Base-by-base conservation (phyloP, 1,140 invertebrate species). In the Dreissena polymorpha region DNA sequence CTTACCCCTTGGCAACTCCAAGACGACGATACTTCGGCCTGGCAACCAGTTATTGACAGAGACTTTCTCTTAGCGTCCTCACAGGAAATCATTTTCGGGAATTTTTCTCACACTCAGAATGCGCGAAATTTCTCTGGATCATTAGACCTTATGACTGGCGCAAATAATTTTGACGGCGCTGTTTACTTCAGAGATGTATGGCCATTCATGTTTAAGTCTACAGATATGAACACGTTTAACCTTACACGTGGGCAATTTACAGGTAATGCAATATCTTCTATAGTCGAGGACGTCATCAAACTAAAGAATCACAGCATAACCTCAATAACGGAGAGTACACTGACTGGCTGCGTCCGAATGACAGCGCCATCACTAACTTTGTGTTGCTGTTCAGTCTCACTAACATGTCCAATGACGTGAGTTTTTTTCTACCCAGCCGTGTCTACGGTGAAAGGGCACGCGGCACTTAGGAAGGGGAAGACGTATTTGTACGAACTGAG, bases 81-180 rank as follows among this genome's bases (percentile, higher is more conserved):
- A 12, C 12, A n/a, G 0, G 60, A 85, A n/a, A 51, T 86, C 16
- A 25, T 64, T 0, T 23, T 57, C 23, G 10, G 29, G 7, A 67
- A 67, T 2, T 16, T 63, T 74, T 0, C 25, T 14, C 51, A 60
- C 1, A 74, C 83, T 51, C 39, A 39, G 10, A 57, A 64, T 12
- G 21, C 65, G 5, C 69, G 77, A 63, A n/a, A 68, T 2, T 79
- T 85, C 49, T 85, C 69, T 51, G 63, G 21, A 25, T 81, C 82
- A 1, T 60, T 86, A 8, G 83, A 86, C 53, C 55, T 86, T 18
- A n/a, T 86, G 0, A 74, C 77, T n/a, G 86, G 86, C 12, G 70
- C 55, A 14, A 76, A 81, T 21, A 50, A 71, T 18, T n/a, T 49
- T 0, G 86, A 86, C 14, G 79, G 76, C 10, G 76, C 79, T 12